Conservation (phyloP, 2,888 invertebrate species). For the Aspidiotus rigidus region DNA sequence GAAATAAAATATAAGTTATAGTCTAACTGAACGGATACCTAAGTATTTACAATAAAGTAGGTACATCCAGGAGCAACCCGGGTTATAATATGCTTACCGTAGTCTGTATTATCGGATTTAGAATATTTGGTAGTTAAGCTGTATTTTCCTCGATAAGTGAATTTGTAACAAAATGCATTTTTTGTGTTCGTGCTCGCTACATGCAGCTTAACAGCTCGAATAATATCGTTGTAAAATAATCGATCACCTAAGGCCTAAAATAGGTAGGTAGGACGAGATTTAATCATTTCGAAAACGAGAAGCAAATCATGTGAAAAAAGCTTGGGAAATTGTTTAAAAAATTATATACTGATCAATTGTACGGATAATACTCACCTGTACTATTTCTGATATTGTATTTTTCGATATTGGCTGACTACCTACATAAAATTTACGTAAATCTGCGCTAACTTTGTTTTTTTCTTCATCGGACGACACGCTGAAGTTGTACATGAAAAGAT, state of each 20-base stretch:
- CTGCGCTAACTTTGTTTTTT: slow-evolving; percentile 35
- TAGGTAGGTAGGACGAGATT: too few relatives aligned
- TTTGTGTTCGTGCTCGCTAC: slow-evolving; percentile 36
- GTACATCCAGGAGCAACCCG: too few relatives aligned
- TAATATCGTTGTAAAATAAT: slow-evolving; percentile 39
- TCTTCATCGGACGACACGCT: slow-evolving; percentile 36
- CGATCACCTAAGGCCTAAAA: slow-evolving; percentile 40
- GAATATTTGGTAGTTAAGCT: slow-evolving; percentile 40
- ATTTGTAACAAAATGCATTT: slow-evolving; percentile 40
- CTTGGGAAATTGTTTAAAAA: background rate
- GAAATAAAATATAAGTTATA: too few relatives aligned
- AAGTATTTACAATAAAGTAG: too few relatives aligned
- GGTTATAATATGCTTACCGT: background rate
- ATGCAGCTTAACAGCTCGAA: slow-evolving; percentile 39
- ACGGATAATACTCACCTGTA: slow-evolving; percentile 30
- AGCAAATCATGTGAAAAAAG: background rate
- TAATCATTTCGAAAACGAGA: background rate
- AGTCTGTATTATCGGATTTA: slow-evolving; percentile 21
- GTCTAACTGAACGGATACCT: too few relatives aligned
- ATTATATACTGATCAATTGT: background rate
- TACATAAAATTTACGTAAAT: slow-evolving; percentile 38
- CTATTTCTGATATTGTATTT: slow-evolving; percentile 29
- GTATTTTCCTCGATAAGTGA: slow-evolving; percentile 39
- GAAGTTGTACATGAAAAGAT: slow-evolving; percentile 39
- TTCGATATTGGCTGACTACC: slow-evolving; percentile 34